These are phyloP conservation scores for Andrena fulva DNA, from an alignment of 2,888 invertebrate genomes.

Conservation along the genomic window DNA sequence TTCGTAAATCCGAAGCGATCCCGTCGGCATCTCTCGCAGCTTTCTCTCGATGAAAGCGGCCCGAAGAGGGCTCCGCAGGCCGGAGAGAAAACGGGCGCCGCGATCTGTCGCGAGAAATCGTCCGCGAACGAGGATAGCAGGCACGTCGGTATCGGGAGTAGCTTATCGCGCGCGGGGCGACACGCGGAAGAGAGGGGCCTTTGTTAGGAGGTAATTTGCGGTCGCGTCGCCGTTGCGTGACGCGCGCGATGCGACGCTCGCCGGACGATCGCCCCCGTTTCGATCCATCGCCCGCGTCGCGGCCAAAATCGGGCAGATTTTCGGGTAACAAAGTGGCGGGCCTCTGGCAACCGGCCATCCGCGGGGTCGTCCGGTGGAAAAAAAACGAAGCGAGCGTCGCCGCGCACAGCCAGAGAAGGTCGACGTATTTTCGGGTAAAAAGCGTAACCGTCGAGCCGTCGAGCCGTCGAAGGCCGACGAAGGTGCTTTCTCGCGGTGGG, in stretches of 20 bases:
- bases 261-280: constrained; percentile 33
- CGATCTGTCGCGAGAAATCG: neutral
- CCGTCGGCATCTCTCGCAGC: neutral
- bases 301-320: constrained; percentile 54
- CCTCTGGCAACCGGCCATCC: constrained; percentile 50
- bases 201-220: neutral
- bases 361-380: constrained; percentile 19
- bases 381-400: neutral
- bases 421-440: constrained; percentile 48
- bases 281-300: constrained; percentile 45
- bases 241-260: neutral
- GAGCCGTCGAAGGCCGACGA: constrained; percentile 48
- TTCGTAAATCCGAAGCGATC: neutral
- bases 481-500: constrained; percentile 58
- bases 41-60: constrained; percentile 9
- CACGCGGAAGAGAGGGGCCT: constrained; percentile 9
- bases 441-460: constrained; percentile 9
- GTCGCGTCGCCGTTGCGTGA: constrained; percentile 18
- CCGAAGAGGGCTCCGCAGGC: neutral
- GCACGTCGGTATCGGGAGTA: neutral
- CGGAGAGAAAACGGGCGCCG: neutral
- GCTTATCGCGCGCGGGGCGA: neutral
- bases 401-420: constrained; percentile 26
- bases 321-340: constrained; percentile 26
- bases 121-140: neutral